Conservation (phyloP, 2,888 invertebrate species). For the Invenusta paracnida region DNA sequence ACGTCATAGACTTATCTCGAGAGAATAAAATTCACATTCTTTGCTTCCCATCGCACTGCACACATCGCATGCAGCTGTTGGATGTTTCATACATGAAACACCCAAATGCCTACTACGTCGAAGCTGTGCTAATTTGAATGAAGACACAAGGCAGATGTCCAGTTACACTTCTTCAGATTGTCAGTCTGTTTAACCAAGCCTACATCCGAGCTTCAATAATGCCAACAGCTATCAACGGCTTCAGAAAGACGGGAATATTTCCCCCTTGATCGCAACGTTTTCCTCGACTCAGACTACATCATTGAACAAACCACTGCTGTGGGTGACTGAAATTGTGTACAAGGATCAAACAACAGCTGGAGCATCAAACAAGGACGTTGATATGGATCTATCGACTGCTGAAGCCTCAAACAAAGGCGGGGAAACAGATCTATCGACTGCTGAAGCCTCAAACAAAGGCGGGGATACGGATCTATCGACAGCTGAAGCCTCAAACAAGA, state of each 20-base stretch:
- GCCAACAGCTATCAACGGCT: constrained; percentile 26
- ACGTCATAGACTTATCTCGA: constrained; percentile 6
- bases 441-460: not conserved
- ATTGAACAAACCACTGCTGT: constrained; percentile 10
- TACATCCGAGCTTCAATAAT: constrained; percentile 15
- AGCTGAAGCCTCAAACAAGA: not conserved
- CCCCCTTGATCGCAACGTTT: constrained; percentile 3
- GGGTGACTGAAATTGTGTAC: not conserved
- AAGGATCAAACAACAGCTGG: constrained; percentile 9
- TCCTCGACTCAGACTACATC: constrained; percentile 2
- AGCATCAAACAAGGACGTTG: not conserved
- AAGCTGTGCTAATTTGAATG: not conserved
- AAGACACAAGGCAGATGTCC: not conserved
- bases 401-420: not conserved
- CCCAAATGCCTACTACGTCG: not conserved
- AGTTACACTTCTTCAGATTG: not conserved
- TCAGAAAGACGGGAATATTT: constrained; percentile 21
- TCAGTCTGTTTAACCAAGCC: not conserved
- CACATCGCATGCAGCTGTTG: not conserved
- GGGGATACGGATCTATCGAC: not conserved
- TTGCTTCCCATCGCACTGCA: constrained; percentile 18
- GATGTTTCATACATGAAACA: constrained; percentile 16
- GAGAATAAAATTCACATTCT: not conserved
- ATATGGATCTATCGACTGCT: constrained; percentile 13
- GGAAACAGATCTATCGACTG: not conserved